phyloP scores from a whole-genome alignment of 1,140 invertebrate species.

The Bombyx mandarina region DNA sequence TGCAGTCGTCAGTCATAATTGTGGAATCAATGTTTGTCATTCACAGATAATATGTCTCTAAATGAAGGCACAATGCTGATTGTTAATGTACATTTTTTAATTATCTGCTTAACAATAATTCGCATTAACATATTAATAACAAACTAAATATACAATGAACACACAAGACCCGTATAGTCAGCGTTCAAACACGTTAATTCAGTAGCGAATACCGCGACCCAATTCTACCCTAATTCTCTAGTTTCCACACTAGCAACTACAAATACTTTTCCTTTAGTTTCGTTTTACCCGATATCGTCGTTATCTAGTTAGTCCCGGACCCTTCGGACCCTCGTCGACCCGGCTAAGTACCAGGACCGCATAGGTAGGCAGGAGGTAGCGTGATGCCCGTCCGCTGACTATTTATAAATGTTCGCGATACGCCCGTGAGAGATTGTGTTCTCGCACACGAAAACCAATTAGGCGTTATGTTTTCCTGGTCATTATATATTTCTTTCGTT shows the following conservation, averaged over 20 bases:
- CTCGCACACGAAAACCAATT: slow-evolving; percentile 50
- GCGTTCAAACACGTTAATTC: slow-evolving; percentile 29
- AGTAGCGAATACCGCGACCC: slow-evolving; percentile 39
- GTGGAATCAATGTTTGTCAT: no score
- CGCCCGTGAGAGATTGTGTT: slow-evolving; percentile 46
- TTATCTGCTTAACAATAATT: no score
- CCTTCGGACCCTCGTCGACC: slow-evolving; percentile 27
- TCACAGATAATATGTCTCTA: no score
- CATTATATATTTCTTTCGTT: slow-evolving; percentile 10
- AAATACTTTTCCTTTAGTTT: slow-evolving; percentile 64
- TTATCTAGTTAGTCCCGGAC: slow-evolving; percentile 55
- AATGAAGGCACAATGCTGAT: no score
- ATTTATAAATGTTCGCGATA: slow-evolving; percentile 47
- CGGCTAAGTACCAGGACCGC: slow-evolving; percentile 39
- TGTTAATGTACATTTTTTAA: no score
- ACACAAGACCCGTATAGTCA: slow-evolving; percentile 5
- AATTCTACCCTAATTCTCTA: slow-evolving; percentile 46
- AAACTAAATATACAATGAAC: no score
- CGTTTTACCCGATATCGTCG: slow-evolving; percentile 51
- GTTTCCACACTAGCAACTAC: slow-evolving; percentile 38
- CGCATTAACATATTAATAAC: no score
- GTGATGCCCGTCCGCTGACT: slow-evolving; percentile 33
- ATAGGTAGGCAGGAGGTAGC: slow-evolving; percentile 36
- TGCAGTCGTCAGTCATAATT: no score
- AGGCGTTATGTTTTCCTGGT: slow-evolving; percentile 41